Evolutionary conservation across 2,113 vertebrate species (phyloP).

Genomic region (Cochlearius cochlearius): DNA sequence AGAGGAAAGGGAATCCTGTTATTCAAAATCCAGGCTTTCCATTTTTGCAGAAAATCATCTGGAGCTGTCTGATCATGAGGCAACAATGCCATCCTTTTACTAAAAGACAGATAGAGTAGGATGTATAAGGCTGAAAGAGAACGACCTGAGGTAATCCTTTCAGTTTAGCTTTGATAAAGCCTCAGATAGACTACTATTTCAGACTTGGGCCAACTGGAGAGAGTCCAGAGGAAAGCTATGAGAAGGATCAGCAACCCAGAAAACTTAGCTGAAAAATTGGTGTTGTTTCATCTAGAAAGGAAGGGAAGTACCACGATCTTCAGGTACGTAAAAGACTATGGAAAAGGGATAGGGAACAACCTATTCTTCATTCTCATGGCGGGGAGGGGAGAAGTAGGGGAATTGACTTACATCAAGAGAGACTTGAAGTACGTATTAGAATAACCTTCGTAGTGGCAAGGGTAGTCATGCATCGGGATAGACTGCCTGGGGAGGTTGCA

Average conservation of each 20-base stretch:
- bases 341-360: background rate
- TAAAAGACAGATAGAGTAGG: background rate
- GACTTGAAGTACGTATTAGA: background rate
- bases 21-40: background rate
- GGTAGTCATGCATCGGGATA: background rate
- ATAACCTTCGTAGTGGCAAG: background rate
- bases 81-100: background rate
- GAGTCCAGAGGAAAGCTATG: background rate
- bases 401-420: background rate
- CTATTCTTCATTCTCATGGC: background rate
- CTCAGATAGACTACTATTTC: background rate
- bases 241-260: background rate
- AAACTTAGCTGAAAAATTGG: background rate
- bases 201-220: background rate
- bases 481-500: background rate
- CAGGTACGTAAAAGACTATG: background rate
- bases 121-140: background rate
- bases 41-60: background rate
- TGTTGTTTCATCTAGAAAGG: background rate
- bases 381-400: fast-evolving
- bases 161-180: background rate
- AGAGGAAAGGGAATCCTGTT: background rate
- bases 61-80: background rate
- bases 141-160: background rate
- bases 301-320: background rate